phyloP scores from a whole-genome alignment of 2,888 invertebrate species.

The Netelia fuscicornis region DNA sequence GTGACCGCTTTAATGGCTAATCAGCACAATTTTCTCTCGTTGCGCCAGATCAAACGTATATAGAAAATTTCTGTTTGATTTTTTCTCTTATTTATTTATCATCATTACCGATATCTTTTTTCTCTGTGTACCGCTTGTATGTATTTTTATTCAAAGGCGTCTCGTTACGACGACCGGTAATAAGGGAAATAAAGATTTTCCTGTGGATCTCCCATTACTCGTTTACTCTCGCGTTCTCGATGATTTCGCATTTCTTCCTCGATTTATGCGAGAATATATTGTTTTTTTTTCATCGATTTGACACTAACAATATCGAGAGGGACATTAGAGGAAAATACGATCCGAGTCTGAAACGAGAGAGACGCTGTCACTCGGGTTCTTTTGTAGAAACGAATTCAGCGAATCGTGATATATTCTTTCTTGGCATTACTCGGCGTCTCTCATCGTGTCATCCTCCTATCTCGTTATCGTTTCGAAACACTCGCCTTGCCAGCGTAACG shows the following conservation, averaged over 20 bases:
- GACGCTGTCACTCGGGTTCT: background rate
- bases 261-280: background rate
- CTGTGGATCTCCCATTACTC: background rate
- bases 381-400: background rate
- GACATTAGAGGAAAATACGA: background rate
- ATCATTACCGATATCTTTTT: background rate
- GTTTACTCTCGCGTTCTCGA: constrained; percentile 1
- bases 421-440: constrained; percentile 38
- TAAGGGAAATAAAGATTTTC: background rate
- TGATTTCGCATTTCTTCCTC: background rate
- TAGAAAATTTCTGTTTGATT: background rate
- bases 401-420: background rate
- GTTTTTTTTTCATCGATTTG: background rate
- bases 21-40: constrained; percentile 1
- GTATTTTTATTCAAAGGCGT: background rate
- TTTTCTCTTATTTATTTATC: background rate
- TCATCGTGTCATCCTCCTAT: constrained; percentile 30
- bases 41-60: background rate
- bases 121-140: background rate
- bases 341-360: constrained; percentile 5
- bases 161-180: background rate
- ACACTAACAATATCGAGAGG: constrained; percentile 3
- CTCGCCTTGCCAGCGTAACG: constrained; percentile 12
- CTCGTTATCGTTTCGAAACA: constrained; percentile 48
- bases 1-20: background rate